phyloP scores from a whole-genome alignment of 2,113 vertebrate genomes.

The Pachypanchax playfairii region DNA sequence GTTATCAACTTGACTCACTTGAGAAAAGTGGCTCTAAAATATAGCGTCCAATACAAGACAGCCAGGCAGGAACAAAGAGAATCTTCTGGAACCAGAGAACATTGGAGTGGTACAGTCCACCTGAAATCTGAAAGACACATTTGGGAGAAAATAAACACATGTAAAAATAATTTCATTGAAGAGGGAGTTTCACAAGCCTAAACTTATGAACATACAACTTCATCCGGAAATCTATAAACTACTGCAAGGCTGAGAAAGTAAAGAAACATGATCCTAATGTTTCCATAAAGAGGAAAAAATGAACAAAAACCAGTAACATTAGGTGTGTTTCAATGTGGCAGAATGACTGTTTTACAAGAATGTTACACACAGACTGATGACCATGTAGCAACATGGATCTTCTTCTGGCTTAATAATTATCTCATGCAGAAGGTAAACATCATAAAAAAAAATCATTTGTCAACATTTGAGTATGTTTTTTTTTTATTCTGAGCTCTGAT shows the following conservation, averaged over 20 bases:
- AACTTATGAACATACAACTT: background rate
- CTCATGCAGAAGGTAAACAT: background rate
- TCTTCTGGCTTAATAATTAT: background rate
- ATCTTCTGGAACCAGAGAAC: constrained; percentile 82
- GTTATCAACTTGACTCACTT: constrained; percentile 54
- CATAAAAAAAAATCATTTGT: too few relatives aligned
- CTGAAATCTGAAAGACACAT: constrained; percentile 83
- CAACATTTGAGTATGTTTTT: too few relatives aligned
- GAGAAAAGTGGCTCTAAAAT: constrained; percentile 89
- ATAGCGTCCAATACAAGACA: constrained; percentile 83
- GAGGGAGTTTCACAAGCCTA: background rate
- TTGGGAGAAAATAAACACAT: background rate
- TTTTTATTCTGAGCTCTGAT: too few relatives aligned
- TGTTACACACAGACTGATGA: background rate
- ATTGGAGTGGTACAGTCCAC: constrained; percentile 84
- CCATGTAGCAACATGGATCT: background rate
- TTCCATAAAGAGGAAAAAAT: background rate
- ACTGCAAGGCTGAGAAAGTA: background rate
- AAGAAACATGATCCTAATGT: background rate
- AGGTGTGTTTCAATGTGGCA: background rate
- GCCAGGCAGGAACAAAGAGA: constrained; percentile 84
- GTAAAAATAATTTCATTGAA: too few relatives aligned
- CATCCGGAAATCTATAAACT: background rate
- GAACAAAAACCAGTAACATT: background rate
- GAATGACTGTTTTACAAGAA: background rate